A percentile compares a stretch with the other conserved stretches of the same genome.
These are phyloP conservation scores for Marmota monax DNA, from an alignment of 2,113 vertebrate species.

Conservation along the genomic window DNA sequence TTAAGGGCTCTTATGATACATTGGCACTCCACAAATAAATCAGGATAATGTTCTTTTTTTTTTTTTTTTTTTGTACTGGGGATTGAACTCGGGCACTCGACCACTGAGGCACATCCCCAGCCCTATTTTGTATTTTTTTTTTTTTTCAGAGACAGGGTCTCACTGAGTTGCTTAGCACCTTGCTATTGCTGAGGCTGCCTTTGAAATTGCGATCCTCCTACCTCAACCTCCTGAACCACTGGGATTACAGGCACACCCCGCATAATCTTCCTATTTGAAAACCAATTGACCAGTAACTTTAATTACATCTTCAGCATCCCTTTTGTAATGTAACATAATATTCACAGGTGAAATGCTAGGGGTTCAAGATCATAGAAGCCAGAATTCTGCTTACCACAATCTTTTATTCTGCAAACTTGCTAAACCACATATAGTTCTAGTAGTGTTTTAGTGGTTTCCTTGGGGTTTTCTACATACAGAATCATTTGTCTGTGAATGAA, in stretches of 20 bases:
- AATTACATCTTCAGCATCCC: not conserved
- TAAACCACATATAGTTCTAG: not conserved
- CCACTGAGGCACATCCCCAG: no score
- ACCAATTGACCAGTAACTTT: not conserved
- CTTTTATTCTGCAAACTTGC: not conserved
- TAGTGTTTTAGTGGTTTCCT: constrained; percentile 24
- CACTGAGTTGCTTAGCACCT: no score
- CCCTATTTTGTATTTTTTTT: no score
- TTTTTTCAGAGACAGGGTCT: no score
- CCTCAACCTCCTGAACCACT: no score
- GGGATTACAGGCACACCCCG: no score
- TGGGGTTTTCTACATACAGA: not conserved
- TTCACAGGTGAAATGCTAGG: not conserved
- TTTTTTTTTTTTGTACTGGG: no score
- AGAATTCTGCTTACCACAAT: constrained; percentile 16
- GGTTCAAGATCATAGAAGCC: not conserved
- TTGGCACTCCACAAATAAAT: not conserved
- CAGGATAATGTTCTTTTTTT: not conserved
- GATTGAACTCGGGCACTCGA: no score
- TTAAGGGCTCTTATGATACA: not conserved
- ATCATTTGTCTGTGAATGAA: not conserved
- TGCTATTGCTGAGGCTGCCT: no score
- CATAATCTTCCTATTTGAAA: not conserved
- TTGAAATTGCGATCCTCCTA: no score
- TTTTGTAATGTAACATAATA: constrained; percentile 27